Percentiles rank a stretch among this genome's conserved stretches.
Conservation (phyloP, 2,888 invertebrate species). For the Caenorhabditis sinica region DNA sequence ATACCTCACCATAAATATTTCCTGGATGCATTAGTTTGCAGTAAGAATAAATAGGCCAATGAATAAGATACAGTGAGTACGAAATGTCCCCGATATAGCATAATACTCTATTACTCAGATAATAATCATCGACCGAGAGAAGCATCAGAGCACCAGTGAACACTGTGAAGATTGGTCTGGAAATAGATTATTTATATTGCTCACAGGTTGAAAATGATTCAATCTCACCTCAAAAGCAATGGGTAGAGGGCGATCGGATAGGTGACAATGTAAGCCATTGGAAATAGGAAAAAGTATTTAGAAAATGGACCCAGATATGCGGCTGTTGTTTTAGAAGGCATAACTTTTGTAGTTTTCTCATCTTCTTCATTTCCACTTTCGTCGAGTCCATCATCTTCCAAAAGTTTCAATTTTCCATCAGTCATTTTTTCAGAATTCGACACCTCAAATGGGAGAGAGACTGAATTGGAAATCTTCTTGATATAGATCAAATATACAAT, state of each 20-base stretch:
- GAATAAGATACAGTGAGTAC: constrained; percentile 47
- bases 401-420: constrained; percentile 4
- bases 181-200: neutral
- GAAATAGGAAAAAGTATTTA: constrained; percentile 34
- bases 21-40: constrained; percentile 25
- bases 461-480: neutral
- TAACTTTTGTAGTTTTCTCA: neutral
- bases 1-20: constrained; percentile 17
- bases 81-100: constrained; percentile 69
- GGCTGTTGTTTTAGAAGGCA: neutral
- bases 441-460: neutral
- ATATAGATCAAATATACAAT: constrained; percentile 12
- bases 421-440: neutral
- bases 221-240: neutral
- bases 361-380: constrained; percentile 6
- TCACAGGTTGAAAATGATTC: no score
- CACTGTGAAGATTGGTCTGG: constrained; percentile 40
- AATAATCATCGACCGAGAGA: constrained; percentile 26
- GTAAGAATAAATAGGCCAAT: constrained; percentile 63
- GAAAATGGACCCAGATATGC: constrained; percentile 30
- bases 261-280: constrained; percentile 32
- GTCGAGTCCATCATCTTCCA: constrained; percentile 16
- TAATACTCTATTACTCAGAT: constrained; percentile 38
- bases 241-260: constrained; percentile 30
- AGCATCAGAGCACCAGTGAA: constrained; percentile 46